Conservation (phyloP, 2,888 invertebrate genomes). For the Drosophila falleni region DNA sequence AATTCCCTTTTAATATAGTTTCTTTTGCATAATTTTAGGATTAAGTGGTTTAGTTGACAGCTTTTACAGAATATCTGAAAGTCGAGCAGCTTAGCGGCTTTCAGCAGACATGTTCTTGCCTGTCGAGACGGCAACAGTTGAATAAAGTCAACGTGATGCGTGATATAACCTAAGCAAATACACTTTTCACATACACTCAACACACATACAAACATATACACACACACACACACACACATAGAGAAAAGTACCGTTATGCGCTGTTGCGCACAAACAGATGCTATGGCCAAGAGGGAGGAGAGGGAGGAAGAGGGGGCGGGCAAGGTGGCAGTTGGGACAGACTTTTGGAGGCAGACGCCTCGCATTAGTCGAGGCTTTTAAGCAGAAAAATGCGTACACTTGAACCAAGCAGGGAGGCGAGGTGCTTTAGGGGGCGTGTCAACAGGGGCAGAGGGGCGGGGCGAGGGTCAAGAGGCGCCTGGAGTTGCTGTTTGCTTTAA, state of each 20-base stretch:
- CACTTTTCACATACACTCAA: constrained; percentile 44
- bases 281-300: constrained; percentile 6
- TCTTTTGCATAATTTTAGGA: not conserved
- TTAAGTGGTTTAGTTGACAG: not conserved
- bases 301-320: not conserved
- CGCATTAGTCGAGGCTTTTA: constrained; percentile 82
- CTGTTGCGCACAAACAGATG: constrained; percentile 77
- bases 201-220: constrained; percentile 4
- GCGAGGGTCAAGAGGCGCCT: not conserved
- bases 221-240: constrained; percentile 13
- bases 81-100: not conserved
- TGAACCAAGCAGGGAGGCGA: constrained; percentile 31
- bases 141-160: constrained; percentile 63
- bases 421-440: constrained; percentile 2
- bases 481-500: constrained; percentile 50
- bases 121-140: constrained; percentile 54
- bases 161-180: constrained; percentile 76
- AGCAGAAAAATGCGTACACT: constrained; percentile 82
- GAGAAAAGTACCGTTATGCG: constrained; percentile 63
- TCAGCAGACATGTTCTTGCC: constrained; percentile 12
- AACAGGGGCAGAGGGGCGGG: too few species aligned
- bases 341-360: constrained; percentile 57
- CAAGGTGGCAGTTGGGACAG: constrained; percentile 13
- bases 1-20: too few species aligned
- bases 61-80: constrained; percentile 4